phyloP scores from a whole-genome alignment of 2,113 vertebrate species.

The Asarcornis scutulata region DNA sequence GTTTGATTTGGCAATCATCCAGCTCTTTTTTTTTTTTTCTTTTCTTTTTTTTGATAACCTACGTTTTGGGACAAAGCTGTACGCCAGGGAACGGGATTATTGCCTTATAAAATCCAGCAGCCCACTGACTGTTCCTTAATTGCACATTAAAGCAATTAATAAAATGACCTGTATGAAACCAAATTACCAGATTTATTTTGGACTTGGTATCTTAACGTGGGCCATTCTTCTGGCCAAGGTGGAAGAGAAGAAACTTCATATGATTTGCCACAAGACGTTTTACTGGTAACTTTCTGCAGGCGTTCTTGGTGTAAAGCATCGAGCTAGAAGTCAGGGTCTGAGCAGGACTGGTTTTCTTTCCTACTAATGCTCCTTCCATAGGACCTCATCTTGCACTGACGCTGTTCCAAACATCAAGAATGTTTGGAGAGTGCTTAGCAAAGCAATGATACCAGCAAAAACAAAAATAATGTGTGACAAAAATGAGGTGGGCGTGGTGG shows the following conservation, averaged over 20 bases:
- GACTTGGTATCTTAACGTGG: neutral
- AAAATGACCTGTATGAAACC: conserved; percentile 40
- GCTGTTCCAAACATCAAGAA: neutral
- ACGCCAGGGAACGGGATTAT: conserved; percentile 36
- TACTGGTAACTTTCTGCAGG: neutral
- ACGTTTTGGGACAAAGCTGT: conserved; percentile 36
- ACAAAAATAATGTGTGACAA: neutral
- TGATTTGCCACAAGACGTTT: neutral
- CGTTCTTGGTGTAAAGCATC: neutral
- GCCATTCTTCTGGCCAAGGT: neutral
- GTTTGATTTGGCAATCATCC: conserved; percentile 59
- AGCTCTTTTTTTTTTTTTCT: neutral
- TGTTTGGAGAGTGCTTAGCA: neutral
- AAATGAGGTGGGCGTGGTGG: neutral
- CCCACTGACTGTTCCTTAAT: conserved; percentile 48
- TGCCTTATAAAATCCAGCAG: conserved; percentile 48
- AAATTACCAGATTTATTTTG: conserved; percentile 36
- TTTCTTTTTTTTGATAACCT: neutral
- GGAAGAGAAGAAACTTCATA: neutral
- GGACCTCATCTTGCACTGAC: neutral
- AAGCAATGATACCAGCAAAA: neutral
- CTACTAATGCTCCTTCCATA: neutral
- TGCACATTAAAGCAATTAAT: conserved; percentile 63
- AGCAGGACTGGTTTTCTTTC: neutral
- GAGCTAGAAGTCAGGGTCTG: neutral